Evolutionary conservation across 2,888 invertebrate species (phyloP).

Genomic region (Erannis defoliaria): DNA sequence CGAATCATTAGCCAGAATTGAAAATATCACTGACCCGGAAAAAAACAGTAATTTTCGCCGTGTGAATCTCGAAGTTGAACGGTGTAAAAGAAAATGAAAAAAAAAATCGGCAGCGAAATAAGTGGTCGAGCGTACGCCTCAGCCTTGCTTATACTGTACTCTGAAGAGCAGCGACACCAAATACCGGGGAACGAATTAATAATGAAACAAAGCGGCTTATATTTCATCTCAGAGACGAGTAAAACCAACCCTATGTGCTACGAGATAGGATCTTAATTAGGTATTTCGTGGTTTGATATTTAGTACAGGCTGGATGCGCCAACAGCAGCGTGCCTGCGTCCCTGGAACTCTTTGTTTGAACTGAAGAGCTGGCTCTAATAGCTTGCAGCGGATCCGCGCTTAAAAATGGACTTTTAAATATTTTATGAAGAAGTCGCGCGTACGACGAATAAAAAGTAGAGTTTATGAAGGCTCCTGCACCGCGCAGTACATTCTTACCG

Average conservation of each 20-base stretch:
- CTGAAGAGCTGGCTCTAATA: constrained; percentile 85
- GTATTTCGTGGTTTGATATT: constrained; percentile 63
- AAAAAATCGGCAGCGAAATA: constrained; percentile 59
- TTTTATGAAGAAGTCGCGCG: constrained; percentile 74
- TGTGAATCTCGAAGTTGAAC: constrained; percentile 34
- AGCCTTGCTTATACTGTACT: constrained; percentile 72
- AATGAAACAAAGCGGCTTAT: constrained; percentile 79
- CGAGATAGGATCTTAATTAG: constrained; percentile 81
- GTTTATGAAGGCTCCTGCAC: constrained; percentile 51
- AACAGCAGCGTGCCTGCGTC: constrained; percentile 74
- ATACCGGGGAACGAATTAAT: constrained; percentile 81
- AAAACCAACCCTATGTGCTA: constrained; percentile 72
- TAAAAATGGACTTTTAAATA: constrained; percentile 84
- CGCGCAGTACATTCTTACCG: constrained; percentile 41
- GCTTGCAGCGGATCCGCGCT: constrained; percentile 82
- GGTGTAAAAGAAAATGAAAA: constrained; percentile 47
- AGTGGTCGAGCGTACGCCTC: constrained; percentile 69
- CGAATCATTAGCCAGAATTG: constrained; percentile 32
- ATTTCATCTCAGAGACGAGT: constrained; percentile 52
- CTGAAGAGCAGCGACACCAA: constrained; percentile 82
- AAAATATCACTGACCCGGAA: constrained; percentile 12
- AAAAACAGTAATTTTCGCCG: constrained; percentile 27
- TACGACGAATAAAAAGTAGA: constrained; percentile 61
- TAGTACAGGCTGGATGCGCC: constrained; percentile 69
- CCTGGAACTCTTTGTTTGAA: constrained; percentile 83